Percentiles rank a stretch among this genome's conserved stretches.
phyloP scores from a whole-genome alignment of 2,797 vertebrate species.

The Synanceia verrucosa region DNA sequence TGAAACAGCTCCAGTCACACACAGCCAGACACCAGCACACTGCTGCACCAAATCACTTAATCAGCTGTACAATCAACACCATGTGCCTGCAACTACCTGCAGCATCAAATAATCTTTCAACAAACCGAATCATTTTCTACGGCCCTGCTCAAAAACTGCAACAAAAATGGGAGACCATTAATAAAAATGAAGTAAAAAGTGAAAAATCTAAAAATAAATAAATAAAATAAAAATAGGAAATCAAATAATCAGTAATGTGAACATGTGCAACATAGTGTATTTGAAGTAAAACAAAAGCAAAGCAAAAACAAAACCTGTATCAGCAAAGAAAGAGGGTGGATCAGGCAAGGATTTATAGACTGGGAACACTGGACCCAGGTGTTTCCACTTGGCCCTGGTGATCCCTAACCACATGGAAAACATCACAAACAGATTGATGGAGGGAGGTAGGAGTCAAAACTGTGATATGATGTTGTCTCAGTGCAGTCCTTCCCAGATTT shows the following conservation, averaged over 20 bases:
- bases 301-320: background rate
- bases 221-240: background rate
- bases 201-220: background rate
- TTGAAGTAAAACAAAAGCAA: background rate
- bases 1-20: background rate
- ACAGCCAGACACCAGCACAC: background rate
- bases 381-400: too few species aligned
- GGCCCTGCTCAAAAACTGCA: too few species aligned
- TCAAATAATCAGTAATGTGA: background rate
- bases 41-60: background rate
- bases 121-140: too few species aligned
- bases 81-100: background rate
- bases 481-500: background rate
- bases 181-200: background rate
- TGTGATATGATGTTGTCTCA: background rate
- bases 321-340: too few species aligned
- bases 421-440: background rate
- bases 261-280: background rate
- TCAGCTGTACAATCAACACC: background rate
- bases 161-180: background rate
- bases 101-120: too few species aligned
- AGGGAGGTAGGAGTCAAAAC: too few species aligned
- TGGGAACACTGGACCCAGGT: too few species aligned
- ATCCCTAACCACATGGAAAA: background rate
- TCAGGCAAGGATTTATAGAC: background rate